Conservation (phyloP, 2,113 vertebrate genomes). For the Felis catus region F.catus_Fca126_mat1.0 CM031413.1:133250001-133250500, state of each 20-base stretch:
- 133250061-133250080: not conserved
- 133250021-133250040: not conserved
- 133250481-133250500: not conserved
- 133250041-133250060: not conserved
- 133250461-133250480: not conserved
- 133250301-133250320: not conserved
- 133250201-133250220: not conserved
- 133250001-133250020: not conserved
- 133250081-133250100: not conserved
- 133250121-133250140: not conserved
- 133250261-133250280: rapidly evolving
- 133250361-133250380: not conserved
- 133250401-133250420: not conserved
- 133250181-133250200: not conserved
- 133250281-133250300: not conserved
- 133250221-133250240: not conserved
- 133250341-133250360: not conserved
- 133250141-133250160: not conserved
- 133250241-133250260: not conserved
- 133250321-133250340: not conserved
- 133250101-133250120: not conserved
- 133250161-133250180: not conserved
- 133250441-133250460: not conserved
- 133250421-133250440: not conserved
- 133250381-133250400: not conserved